Evolutionary conservation across 64 coral and sea anemone genomes (phyloP), one percentile per base, ranked within the genome.

Genomic region (Acropora yongei): DNA sequence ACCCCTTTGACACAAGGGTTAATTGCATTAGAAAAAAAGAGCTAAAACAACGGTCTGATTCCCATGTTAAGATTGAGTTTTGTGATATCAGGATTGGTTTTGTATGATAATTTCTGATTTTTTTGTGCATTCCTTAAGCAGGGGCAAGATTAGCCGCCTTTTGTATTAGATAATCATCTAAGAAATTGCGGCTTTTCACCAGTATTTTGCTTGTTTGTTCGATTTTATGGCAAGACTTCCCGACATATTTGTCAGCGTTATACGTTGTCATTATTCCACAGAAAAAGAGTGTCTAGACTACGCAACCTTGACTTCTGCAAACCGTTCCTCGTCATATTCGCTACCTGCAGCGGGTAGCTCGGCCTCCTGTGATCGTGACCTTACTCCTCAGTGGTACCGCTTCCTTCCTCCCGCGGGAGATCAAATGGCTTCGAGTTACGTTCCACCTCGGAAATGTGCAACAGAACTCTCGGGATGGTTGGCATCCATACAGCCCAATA

Each of bases 401-500:
- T 91, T 91, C 72, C 10, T 14, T 14, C 49, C 3, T 40, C 49
- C 18, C 10, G 80, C 79, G 2, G 89, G 89, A 61, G 58, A 41
- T 12, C 40, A 65, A 61, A 91, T 91, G 71, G 80, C 89, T 12
- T 58, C 89, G 4, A 30, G 2, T 3, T 76, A 63, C 19, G 30
- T 75, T 47, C 19, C 79, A 76, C 17, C 53, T 8, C 1, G 1
- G 49, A 51, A 50, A 13, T 91, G 94, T 43, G 68, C 65, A 50
- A 72, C 89, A 51, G 4, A 8, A 8, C 19, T 82, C 16, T 39
- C 77, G 1, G 89, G 94, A 13, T 92, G 88, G 88, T 30, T 95
- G 18, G 10, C 39, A 0, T 78, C 76, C 14, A 3, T 2, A 6
- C 88, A 87, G 9, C 89, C 94, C 17, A 66, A 77, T 47, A 10